Base-by-base conservation (phyloP, 1,140 invertebrate species). In the Andricus grossulariae region DNA sequence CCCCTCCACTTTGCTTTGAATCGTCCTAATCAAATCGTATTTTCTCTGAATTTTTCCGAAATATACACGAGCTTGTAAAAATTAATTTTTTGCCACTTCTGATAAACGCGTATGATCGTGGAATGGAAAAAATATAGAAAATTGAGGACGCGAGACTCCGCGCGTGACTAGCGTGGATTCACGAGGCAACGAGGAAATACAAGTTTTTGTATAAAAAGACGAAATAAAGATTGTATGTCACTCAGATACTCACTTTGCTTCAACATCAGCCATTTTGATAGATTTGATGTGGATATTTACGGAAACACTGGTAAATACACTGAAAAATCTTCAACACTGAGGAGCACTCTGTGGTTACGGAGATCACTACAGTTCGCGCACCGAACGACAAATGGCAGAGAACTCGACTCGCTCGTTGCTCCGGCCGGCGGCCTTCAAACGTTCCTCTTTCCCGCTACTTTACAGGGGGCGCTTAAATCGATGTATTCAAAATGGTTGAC, bases 341-440 rank as follows among this genome's bases (percentile, higher is more conserved):
- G 74, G 77, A 82, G 77, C 77, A 82, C 73, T 83, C 79, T 49
- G 76, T 73, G 75, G 77, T 84, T 83, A 83, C 82, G 81, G 77
- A 78, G 87, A 86, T 88, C 87, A 89, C 85, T 81, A 82, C 81
- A 70, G 80, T 49, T 81, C 82, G 82, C 86, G 82, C 85, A 90
- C 89, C 87, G 88, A 90, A 88, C 88, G 88, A 89, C 89, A 90
- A 90, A 90, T 89, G 88, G 88, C 87, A 87, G 87, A 89, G 84
- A 77, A 32, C 60, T 66, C 60, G 85, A 82, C 84, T 88, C 85
- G 84, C 82, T 86, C 88, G 81, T 86, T 86, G 86, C 87, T 88
- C 87, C 86, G 86, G 88, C 89, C 88, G 86, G 87, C 89, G 89
- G 88, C 89, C 89, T 91, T 91, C 88, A 90, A 91, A 90, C 87